Evolutionary conservation across 2,797 vertebrate genomes (phyloP).

Genomic region (Acropternis orthonyx): DNA sequence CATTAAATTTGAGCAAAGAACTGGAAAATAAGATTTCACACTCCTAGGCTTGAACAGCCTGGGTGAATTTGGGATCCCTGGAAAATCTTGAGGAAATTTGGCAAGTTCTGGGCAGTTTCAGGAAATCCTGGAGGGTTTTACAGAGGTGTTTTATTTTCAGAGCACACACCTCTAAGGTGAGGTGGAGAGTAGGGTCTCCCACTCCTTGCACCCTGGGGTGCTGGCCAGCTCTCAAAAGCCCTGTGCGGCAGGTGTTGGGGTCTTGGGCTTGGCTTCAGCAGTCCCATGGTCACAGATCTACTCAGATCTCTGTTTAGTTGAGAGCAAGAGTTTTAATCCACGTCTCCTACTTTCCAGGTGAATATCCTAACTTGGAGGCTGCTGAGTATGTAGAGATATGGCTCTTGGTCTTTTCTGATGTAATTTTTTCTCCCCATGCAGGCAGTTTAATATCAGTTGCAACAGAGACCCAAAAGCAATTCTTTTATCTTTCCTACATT

Average conservation of each 20-base stretch:
- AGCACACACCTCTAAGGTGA: background rate
- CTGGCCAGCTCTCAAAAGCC: background rate
- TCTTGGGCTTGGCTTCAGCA: background rate
- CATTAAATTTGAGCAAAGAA: slow-evolving; percentile 80
- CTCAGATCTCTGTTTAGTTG: background rate
- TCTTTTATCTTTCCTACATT: background rate
- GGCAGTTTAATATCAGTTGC: background rate
- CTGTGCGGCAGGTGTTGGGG: fast-evolving
- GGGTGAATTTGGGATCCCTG: slow-evolving; percentile 60
- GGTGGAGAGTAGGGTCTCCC: background rate
- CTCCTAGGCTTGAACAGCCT: slow-evolving; percentile 60
- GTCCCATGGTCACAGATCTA: background rate
- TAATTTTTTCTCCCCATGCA: background rate
- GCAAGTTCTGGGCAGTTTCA: slow-evolving; percentile 2
- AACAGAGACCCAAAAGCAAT: background rate
- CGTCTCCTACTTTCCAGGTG: background rate
- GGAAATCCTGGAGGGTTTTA: background rate
- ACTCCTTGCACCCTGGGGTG: background rate
- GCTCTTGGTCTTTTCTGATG: background rate
- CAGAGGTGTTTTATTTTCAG: background rate
- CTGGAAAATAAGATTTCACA: slow-evolving; percentile 83
- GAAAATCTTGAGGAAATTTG: slow-evolving; percentile 36
- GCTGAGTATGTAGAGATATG: background rate
- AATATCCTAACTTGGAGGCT: background rate
- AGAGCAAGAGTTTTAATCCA: background rate